phyloP scores from a whole-genome alignment of 2,888 invertebrate genomes.

The Folsomia candida region DNA sequence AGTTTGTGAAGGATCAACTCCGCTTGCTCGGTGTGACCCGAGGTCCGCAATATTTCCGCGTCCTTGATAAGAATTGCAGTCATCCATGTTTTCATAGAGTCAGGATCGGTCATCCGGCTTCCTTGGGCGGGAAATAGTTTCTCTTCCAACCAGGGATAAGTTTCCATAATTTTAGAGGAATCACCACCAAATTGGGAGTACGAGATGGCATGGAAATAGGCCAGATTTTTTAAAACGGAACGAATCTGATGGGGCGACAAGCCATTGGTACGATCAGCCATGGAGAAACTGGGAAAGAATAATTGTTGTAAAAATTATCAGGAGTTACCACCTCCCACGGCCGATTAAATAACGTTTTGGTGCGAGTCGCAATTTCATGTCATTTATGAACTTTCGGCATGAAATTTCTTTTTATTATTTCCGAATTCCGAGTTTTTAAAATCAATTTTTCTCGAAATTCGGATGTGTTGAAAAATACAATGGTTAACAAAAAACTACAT shows the following conservation, averaged over 20 bases:
- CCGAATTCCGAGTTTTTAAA: no score
- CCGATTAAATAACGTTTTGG: no score
- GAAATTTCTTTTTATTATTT: no score
- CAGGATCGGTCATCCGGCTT: background rate
- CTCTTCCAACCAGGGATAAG: background rate
- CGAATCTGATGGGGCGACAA: background rate
- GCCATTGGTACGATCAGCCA: background rate
- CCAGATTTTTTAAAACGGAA: background rate
- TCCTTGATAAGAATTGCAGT: background rate
- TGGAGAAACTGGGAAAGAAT: background rate
- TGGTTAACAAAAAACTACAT: background rate
- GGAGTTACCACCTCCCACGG: no score
- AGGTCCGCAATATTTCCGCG: background rate
- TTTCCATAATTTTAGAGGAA: background rate
- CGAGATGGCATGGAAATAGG: background rate
- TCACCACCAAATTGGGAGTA: background rate
- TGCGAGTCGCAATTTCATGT: no score
- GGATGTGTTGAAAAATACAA: no score
- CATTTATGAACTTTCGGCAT: no score
- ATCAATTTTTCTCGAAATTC: no score
- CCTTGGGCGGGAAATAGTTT: background rate
- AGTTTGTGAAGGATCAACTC: background rate
- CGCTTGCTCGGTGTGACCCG: background rate
- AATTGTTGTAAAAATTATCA: no score
- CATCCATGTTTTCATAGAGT: background rate